Percentiles rank a stretch among this genome's conserved stretches.
Conservation (phyloP, 2,113 vertebrate genomes). For the Tragelaphus strepsiceros region DNA sequence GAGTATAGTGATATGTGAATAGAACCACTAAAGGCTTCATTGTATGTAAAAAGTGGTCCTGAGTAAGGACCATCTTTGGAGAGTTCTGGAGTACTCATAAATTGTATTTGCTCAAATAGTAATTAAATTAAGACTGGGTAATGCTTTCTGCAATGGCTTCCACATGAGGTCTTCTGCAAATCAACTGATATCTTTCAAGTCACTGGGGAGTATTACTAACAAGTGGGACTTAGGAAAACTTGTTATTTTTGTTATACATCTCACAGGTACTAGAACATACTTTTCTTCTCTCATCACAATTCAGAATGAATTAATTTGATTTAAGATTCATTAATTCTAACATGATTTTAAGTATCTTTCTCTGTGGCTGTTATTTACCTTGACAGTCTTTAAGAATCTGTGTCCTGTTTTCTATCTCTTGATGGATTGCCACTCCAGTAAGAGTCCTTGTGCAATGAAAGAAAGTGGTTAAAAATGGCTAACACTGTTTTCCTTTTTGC, state of each 20-base stretch:
- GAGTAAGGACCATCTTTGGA: background rate
- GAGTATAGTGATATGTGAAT: background rate
- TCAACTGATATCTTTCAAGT: background rate
- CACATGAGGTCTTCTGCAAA: background rate
- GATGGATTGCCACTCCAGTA: background rate
- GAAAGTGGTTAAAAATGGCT: conserved; percentile 18
- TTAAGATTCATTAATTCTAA: background rate
- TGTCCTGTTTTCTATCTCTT: background rate
- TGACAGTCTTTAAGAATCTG: background rate
- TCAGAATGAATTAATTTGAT: background rate
- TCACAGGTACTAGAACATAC: background rate
- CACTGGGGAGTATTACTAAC: background rate
- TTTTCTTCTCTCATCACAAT: background rate
- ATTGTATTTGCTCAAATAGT: background rate
- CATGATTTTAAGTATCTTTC: background rate
- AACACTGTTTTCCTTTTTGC: background rate
- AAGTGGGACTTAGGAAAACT: background rate
- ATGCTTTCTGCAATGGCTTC: background rate
- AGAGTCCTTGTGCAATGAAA: background rate
- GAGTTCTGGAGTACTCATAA: background rate
- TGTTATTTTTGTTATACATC: background rate
- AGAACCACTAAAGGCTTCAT: background rate
- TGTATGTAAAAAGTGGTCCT: background rate
- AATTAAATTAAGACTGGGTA: background rate
- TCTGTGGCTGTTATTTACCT: background rate